Percentiles rank a stretch among this genome's conserved stretches.
These are phyloP conservation scores for Torymus auratus DNA, from an alignment of 2,888 invertebrate species.

Conservation along the genomic window DNA sequence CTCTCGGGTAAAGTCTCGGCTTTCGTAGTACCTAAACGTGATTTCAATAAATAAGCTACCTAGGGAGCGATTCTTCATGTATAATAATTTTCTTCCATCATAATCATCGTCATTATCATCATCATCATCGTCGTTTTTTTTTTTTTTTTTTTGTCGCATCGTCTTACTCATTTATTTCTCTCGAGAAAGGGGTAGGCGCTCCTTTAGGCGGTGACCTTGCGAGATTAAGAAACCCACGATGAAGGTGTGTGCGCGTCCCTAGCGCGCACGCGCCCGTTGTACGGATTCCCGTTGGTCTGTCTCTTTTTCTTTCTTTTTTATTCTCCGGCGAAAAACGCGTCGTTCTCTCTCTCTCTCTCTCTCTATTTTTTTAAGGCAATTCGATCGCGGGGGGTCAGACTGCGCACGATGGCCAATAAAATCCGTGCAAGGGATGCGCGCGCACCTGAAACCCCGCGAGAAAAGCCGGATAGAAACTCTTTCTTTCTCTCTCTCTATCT, in stretches of 20 bases:
- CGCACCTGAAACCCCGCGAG: constrained; percentile 46
- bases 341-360: not conserved
- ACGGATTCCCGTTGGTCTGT: constrained; percentile 48
- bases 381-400: constrained; percentile 16
- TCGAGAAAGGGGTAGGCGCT: constrained; percentile 66
- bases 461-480: constrained; percentile 48
- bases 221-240: constrained; percentile 60
- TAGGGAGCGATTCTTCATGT: constrained; percentile 70
- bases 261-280: constrained; percentile 38
- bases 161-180: constrained; percentile 32
- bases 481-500: not conserved
- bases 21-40: constrained; percentile 69
- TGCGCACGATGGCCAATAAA: constrained; percentile 33
- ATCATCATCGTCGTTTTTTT: constrained; percentile 41
- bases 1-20: constrained; percentile 57
- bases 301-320: not conserved
- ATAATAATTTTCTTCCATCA: constrained; percentile 19
- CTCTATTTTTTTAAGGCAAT: constrained; percentile 46
- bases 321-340: constrained; percentile 35
- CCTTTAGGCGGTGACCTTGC: constrained; percentile 68
- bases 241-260: constrained; percentile 33
- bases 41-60: constrained; percentile 76
- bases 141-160: not conserved
- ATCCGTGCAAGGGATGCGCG: constrained; percentile 34
- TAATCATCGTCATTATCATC: constrained; percentile 12